Evolutionary conservation across 2,113 vertebrate genomes (phyloP), one percentile per base, ranked within the genome.

Genomic region (Oncorhynchus mykiss): DNA sequence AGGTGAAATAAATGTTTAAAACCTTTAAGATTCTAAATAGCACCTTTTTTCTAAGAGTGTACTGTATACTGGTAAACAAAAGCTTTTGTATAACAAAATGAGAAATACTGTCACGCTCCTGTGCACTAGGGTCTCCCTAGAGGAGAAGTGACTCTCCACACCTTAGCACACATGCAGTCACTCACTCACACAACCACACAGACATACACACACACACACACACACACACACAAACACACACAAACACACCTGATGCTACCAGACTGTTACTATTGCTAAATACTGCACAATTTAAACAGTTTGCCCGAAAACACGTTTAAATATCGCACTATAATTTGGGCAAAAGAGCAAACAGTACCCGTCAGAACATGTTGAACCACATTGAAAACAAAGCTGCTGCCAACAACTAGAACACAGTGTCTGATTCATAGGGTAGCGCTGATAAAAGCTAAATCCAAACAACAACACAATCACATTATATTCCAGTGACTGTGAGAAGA

Each of bases 301-400:
- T 39, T 7, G 29, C 29, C 34, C 2, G 34, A 39, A 39, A 39
- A 39, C 7, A 39, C 34, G 34, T 39, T 39, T 39, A 39, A 39
- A 39, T 39, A 39, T 39, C 2, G 34, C 7, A 39, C 34, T 39
- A 27, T 82, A 86, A 82, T 81, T 86, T 78, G 78, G 80, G 73
- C 62, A 70, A 72, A 71, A 80, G 76, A 80, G 71, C 70, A 82
- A 86, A 88, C 76, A 81, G 82, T 69, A 68, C 70, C 65, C 51
- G 51, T 54, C 72, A 78, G 82, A 86, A 82, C 67, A 76, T 80
- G 80, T 22, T 66, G 29, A 79, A 70, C 74, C 77, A 70, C 72
- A 75, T 70, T 68, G 78, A 79, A 81, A 86, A 80, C 74, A 80
- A 73, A 45, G 70, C 51, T 8, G 31, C 75, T 81, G 86, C 86